Evolutionary conservation across 2,797 vertebrate species (phyloP).

Genomic region (Sciurus carolinensis): DNA sequence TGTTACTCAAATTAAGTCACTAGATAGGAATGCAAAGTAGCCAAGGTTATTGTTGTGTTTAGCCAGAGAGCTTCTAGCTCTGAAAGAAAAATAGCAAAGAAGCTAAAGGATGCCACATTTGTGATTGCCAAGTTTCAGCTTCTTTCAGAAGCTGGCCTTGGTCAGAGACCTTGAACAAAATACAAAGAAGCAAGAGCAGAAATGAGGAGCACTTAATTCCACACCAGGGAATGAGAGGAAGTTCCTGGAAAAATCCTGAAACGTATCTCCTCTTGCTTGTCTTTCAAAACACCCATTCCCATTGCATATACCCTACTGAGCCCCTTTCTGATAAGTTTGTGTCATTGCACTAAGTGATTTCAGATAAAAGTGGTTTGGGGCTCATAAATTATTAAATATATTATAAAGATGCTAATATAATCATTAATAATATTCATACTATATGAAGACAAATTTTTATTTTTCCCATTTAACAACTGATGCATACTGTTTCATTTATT

Average conservation of each 20-base stretch:
- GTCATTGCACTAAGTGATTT: slow-evolving; percentile 40
- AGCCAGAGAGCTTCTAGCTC: slow-evolving; percentile 34
- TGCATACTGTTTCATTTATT: slow-evolving; percentile 78
- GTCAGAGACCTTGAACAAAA: not conserved
- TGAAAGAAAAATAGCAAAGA: not conserved
- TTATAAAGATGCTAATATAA: slow-evolving; percentile 71
- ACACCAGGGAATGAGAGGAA: not conserved
- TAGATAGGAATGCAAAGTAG: slow-evolving; percentile 70
- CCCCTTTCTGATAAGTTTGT: not conserved
- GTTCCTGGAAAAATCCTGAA: not conserved
- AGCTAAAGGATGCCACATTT: not conserved
- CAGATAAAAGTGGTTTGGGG: slow-evolving; percentile 34
- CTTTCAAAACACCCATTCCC: not conserved
- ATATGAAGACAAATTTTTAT: slow-evolving; percentile 79
- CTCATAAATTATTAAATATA: slow-evolving; percentile 71
- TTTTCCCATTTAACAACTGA: slow-evolving; percentile 81
- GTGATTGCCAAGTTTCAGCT: not conserved
- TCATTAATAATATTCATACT: slow-evolving; percentile 72
- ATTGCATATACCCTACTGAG: not conserved
- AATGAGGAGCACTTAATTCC: not conserved
- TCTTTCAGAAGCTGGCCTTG: not conserved
- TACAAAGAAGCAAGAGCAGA: not conserved
- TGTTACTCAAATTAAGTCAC: slow-evolving; percentile 74
- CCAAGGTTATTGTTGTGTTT: slow-evolving; percentile 42
- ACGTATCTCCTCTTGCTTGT: not conserved